Evolutionary conservation across 1,140 invertebrate species (phyloP), one percentile per base, ranked within the genome.

Genomic region (Frieseomelitta varia): DNA sequence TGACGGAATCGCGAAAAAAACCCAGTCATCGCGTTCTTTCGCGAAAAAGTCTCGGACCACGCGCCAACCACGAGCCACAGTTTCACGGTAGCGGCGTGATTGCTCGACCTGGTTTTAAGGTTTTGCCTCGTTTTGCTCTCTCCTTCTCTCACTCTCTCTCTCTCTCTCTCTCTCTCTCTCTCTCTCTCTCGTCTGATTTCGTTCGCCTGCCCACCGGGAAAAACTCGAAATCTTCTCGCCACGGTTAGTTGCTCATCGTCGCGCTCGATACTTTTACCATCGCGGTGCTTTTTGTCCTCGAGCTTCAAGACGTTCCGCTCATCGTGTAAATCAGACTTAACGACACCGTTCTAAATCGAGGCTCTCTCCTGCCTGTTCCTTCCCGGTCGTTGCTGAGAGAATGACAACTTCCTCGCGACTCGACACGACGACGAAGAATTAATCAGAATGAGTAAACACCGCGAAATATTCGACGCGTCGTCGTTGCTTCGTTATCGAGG

Each of bases 21-120:
- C 8, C 14, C 4, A 24, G 68, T 24, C 68, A n/a, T 47, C 14
- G 47, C n/a, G 19, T 61, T 53, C 51, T 56, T 61, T 74, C 51
- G 34, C 39, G 39, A 68, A 68, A 47, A 69, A 69, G 21, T 14
- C 14, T 4, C 2, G 39, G 24, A 47, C 68, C 24, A 71, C 39
- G 39, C 30, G 47, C 12, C 39, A 39, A 24, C 8, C 1, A 8
- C 34, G 3, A 61, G 15, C 27, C 1, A 8, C 14, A n/a, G 21
- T 71, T 71, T 71, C n/a, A 71, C 14, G 68, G n/a, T 71, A 71
- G 24, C 12, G 58, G 34, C 39, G 68, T 47, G 68, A 71, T 71
- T 71, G 24, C 68, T 39, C 17, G 34, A 15, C 69, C 19, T 14
- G 39, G 15, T 72, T 72, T 72, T 51, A 72, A 72, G 39, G 21